Base-by-base conservation (phyloP, 2,797 vertebrate genomes). In the Alcedo quadribrachys region DNA sequence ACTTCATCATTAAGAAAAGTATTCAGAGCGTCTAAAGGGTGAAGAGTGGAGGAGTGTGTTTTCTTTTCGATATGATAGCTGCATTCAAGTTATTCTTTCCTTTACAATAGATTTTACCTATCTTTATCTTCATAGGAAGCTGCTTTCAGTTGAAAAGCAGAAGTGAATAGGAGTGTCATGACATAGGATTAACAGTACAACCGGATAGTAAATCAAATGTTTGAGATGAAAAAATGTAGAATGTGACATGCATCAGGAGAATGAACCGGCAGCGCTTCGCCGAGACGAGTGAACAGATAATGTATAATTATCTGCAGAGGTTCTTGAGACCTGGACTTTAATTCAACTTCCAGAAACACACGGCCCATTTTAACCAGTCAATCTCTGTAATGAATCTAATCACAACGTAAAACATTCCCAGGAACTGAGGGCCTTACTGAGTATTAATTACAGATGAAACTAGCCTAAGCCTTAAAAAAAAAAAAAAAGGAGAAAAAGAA, bases 121-220 rank as follows among this genome's bases (percentile, higher is more conserved):
- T 98, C 98, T 99, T 99, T 99, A 99, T 99, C 99, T 99, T 98
- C 98, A 98, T 95, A 98, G 98, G 98, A 98, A 98, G 98, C 98
- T 98, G 98, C 98, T 99, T 99, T 98, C 98, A 98, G 98, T 97
- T 98, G 98, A 98, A 98, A 99, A 99, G 99, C 98, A 99, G 98
- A 98, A 98, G 98, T 99, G 99, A 99, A 98, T 98, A 98, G 98
- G 98, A 98, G 99, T 99, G 99, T 99, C 99, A 98, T 98, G 99
- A 99, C 99, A 99, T 94, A 97, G 98, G 99, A 99, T 99, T 99
- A 99, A 98, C 97, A 98, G 98, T 99, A 98, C 98, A 98, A 98
- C 98, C 95, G 96, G 98, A 98, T 97, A 98, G 98, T 98, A 98
- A 99, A 99, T 99, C 99, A 99, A 99, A 99, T 99, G 99, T 99